A percentile compares a stretch with the other conserved stretches of the same genome.
Conservation (phyloP, 2,888 invertebrate genomes). For the Amphipoea oculea region DNA sequence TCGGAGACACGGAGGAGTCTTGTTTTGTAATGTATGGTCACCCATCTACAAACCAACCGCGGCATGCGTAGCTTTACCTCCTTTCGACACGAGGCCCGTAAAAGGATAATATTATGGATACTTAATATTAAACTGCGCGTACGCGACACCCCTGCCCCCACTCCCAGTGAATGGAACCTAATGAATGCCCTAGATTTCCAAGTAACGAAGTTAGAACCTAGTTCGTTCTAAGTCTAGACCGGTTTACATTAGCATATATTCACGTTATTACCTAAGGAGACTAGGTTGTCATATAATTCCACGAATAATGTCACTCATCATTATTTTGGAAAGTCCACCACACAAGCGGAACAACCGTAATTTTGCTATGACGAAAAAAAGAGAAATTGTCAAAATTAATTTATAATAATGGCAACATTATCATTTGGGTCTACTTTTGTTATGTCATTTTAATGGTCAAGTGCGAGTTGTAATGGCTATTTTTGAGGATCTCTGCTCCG, state of each 20-base stretch:
- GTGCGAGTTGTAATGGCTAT: not conserved
- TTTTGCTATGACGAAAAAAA: constrained; percentile 39
- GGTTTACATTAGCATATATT: constrained; percentile 33
- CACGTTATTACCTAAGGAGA: constrained; percentile 1
- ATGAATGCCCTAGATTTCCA: constrained; percentile 59
- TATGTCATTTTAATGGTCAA: constrained; percentile 34
- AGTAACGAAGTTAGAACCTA: constrained; percentile 33
- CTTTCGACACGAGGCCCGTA: not conserved
- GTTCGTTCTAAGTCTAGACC: constrained; percentile 18
- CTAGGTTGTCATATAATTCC: not conserved
- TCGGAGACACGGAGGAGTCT: not conserved
- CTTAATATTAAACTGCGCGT: not conserved
- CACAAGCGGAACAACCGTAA: not conserved
- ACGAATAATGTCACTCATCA: constrained; percentile 9
- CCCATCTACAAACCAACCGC: not conserved
- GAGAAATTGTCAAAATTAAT: constrained; percentile 40
- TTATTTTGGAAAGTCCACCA: constrained; percentile 5
- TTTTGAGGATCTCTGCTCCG: not conserved
- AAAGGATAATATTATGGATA: not conserved
- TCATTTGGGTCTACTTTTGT: constrained; percentile 31
- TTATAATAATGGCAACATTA: constrained; percentile 49
- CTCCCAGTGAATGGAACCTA: constrained; percentile 47
- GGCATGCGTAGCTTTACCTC: not conserved
- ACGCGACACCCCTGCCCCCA: constrained; percentile 36
- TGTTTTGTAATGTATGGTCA: not conserved